These are phyloP conservation scores for Falco naumanni DNA, from an alignment of 2,797 vertebrate species.

Conservation along the genomic window DNA sequence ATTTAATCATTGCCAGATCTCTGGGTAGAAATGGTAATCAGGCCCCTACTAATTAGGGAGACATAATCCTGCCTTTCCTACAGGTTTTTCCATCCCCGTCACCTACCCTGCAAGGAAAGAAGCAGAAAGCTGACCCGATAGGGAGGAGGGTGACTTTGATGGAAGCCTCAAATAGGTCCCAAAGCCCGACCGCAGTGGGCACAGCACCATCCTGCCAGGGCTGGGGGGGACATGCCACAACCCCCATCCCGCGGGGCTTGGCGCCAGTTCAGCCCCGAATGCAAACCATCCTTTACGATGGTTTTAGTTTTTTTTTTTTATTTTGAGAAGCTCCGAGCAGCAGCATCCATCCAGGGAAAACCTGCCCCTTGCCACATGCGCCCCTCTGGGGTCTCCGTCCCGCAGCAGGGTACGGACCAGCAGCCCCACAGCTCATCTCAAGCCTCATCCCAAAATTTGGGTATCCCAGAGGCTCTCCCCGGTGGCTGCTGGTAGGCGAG, in stretches of 20 bases:
- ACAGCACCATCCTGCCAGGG: background rate
- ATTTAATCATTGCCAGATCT: constrained; percentile 32
- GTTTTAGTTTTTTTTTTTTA: too few species aligned
- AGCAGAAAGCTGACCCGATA: background rate
- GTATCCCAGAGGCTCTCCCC: background rate
- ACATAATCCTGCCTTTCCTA: constrained; percentile 6
- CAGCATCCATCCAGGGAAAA: background rate
- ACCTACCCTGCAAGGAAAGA: background rate
- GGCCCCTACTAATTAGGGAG: constrained; percentile 28
- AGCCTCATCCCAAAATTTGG: background rate
- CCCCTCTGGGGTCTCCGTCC: background rate
- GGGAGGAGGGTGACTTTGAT: background rate
- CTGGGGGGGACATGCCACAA: background rate
- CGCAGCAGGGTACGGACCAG: background rate
- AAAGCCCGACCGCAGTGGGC: background rate
- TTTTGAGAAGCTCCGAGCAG: background rate
- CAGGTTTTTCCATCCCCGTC: background rate
- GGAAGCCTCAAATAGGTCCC: background rate
- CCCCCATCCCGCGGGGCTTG: fast-evolving
- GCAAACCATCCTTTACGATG: background rate
- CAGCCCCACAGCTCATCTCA: background rate
- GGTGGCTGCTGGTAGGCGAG: fast-evolving
- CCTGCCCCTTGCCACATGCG: fast-evolving
- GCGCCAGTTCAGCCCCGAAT: fast-evolving
- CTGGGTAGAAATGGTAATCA: constrained; percentile 28